Percentiles rank a stretch among this genome's conserved stretches.
These are phyloP conservation scores for Gonocerus acuteangulatus DNA, from an alignment of 2,888 invertebrate species.

Conservation along the genomic window DNA sequence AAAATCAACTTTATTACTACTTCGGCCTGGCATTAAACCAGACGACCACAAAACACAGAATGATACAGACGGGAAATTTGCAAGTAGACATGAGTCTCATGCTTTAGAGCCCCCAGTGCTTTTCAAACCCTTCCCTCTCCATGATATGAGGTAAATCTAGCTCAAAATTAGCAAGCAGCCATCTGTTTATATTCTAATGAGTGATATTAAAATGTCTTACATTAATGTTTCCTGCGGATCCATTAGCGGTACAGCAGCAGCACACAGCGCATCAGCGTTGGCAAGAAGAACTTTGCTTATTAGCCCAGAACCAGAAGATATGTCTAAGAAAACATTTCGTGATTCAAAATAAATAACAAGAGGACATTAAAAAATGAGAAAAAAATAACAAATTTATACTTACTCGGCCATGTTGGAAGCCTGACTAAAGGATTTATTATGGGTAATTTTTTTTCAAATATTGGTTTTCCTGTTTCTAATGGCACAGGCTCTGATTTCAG, in stretches of 20 bases:
- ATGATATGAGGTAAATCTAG: too few relatives aligned
- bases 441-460: conserved; percentile 58
- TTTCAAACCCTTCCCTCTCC: too few relatives aligned
- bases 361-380: conserved; percentile 28
- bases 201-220: conserved; percentile 40
- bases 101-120: too few relatives aligned
- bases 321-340: conserved; percentile 50
- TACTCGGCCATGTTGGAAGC: conserved; percentile 80
- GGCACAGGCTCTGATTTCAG: conserved; percentile 52
- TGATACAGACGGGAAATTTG: too few relatives aligned
- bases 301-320: conserved; percentile 68
- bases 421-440: conserved; percentile 84
- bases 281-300: conserved; percentile 91
- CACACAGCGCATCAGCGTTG: conserved; percentile 92
- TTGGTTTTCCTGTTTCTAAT: conserved; percentile 44
- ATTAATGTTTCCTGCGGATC: conserved; percentile 81
- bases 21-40: too few relatives aligned
- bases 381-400: conserved; percentile 40
- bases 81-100: too few relatives aligned
- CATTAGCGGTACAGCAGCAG: conserved; percentile 91
- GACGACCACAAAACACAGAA: too few relatives aligned
- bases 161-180: too few relatives aligned
- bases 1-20: too few relatives aligned
- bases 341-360: conserved; percentile 1
- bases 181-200: too few relatives aligned